A percentile compares a stretch with the other conserved stretches of the same genome.
phyloP scores from a whole-genome alignment of 2,113 vertebrate genomes.

The Todiramphus chloris region DNA sequence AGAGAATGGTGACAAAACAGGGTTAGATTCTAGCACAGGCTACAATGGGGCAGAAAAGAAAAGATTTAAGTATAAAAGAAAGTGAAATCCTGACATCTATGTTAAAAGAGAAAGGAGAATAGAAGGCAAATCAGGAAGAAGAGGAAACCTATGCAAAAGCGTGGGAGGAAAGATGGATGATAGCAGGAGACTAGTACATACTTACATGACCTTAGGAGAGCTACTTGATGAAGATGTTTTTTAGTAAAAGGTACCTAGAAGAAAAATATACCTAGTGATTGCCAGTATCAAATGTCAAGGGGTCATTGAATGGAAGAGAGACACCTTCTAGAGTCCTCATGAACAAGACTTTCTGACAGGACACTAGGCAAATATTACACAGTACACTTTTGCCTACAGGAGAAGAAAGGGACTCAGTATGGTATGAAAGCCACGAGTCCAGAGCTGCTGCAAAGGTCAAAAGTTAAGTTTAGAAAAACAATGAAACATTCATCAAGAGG shows the following conservation, averaged over 20 bases:
- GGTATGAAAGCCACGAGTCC: neutral
- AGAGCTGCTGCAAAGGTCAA: constrained; percentile 31
- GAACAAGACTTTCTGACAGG: neutral
- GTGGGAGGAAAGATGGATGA: neutral
- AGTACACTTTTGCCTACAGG: neutral
- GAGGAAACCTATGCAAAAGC: neutral
- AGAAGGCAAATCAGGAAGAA: neutral
- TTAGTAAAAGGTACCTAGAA: neutral
- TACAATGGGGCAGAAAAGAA: neutral
- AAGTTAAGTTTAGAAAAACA: constrained; percentile 3
- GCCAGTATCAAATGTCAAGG: neutral
- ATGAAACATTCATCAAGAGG: neutral
- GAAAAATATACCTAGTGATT: neutral
- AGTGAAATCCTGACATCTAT: neutral
- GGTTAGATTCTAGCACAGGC: neutral
- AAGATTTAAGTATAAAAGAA: neutral
- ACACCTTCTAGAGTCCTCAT: neutral
- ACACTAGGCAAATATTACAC: neutral
- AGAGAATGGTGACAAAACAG: rapidly evolving
- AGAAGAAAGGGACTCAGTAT: neutral
- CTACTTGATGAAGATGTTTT: neutral
- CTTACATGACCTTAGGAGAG: neutral
- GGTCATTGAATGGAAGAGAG: neutral
- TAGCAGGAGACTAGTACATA: neutral
- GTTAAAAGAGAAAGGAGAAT: neutral